Evolutionary conservation across 2,113 vertebrate species (phyloP), one percentile per base, ranked within the genome.

Genomic region (Scortum barcoo): DNA sequence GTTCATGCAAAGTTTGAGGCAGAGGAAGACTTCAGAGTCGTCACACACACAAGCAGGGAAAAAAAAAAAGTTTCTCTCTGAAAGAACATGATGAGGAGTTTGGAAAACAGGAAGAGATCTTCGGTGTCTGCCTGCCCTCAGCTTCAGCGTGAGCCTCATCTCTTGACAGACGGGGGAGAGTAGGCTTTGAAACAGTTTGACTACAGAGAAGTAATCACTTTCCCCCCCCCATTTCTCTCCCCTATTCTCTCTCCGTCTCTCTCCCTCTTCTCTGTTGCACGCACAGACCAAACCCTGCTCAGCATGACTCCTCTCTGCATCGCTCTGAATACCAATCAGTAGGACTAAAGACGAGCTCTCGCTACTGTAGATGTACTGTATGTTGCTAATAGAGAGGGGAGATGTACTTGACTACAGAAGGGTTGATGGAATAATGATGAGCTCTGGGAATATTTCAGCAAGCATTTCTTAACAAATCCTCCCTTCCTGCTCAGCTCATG

Each of bases 1-100:
- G 88, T 90, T 91, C 80, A 80, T 72, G 76, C 83, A 87, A 91
- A 91, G 91, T 89, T 92, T 91, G 83, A 82, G 62, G 58, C 75
- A 68, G 76, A 75, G 61, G 66, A 82, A 63, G 61, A 84, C 85
- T 90, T 91, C 74, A 83, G 63, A 89, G 58, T 78, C 22, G 66
- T 91, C 78, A 73, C 7, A 58, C 7, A 58, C 63, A 70, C 63
- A 70, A 76, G 85, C 42, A 5, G n/a, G 33, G 51, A 38, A 56
- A 71, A 83, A 62, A 38, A 56, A 71, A 83, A 62, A 72, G 48
- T 74, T 86, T 84, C 28, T 72, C 81, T 76, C 72, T 76, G 58
- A 78, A 60, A 74, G 78, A 88, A 83, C 46, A 88, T 79, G 88
- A 91, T 51, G 81, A 89, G 69, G 79, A 84, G 82, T 86, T 88